Conservation (phyloP, 2,888 invertebrate species). For the Acanthococcus lagerstroemiae region DNA sequence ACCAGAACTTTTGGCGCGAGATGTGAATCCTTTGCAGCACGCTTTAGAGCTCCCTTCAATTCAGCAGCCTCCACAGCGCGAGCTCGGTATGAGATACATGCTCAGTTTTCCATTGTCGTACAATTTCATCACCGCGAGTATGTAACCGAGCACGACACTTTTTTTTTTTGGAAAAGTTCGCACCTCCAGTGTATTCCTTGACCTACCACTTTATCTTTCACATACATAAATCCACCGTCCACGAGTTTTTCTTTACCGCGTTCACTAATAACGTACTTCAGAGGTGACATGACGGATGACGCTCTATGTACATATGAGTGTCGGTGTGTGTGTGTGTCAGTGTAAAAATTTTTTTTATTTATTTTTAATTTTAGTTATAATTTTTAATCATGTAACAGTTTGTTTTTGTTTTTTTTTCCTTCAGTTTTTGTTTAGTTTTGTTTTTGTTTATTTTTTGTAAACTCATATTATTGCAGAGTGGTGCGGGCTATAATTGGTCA, state of each 20-base stretch:
- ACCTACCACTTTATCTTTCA: neutral
- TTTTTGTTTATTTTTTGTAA: too few species aligned
- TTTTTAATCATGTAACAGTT: too few species aligned
- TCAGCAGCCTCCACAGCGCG: neutral
- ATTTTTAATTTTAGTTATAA: too few species aligned
- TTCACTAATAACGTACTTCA: neutral
- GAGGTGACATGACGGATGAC: neutral
- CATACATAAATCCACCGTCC: neutral
- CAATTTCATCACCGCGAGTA: neutral
- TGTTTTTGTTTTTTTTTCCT: too few species aligned
- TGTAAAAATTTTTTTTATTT: neutral
- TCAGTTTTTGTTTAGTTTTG: too few species aligned
- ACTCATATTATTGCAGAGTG: too few species aligned
- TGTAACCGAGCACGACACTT: neutral
- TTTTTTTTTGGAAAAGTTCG: too few species aligned
- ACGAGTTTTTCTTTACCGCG: neutral
- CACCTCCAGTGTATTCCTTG: neutral
- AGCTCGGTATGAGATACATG: neutral
- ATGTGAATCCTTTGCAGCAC: neutral
- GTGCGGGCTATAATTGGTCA: too few species aligned
- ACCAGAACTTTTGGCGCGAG: neutral
- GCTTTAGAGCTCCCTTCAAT: neutral
- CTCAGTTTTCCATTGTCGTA: neutral
- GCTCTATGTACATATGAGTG: neutral
- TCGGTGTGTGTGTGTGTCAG: too few species aligned